These are phyloP conservation scores for Pelochelys cantorii DNA, from an alignment of 2,797 vertebrate species.

Conservation along the genomic window DNA sequence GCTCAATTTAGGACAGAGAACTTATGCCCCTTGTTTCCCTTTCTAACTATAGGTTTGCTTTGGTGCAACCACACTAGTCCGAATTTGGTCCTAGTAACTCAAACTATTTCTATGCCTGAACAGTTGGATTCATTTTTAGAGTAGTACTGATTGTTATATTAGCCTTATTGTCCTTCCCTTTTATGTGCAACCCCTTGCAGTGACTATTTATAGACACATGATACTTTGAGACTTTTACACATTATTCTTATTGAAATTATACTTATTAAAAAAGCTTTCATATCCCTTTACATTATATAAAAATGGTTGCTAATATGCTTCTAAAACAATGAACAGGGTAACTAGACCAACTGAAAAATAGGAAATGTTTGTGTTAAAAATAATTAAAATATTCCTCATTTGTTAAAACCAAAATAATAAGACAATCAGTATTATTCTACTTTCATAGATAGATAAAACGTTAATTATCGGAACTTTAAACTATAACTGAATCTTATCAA, in stretches of 20 bases:
- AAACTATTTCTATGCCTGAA: background rate
- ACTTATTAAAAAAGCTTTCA: background rate
- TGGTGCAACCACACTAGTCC: accelerated
- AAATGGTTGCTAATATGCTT: background rate
- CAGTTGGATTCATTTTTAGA: background rate
- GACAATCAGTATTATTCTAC: slow-evolving; percentile 1
- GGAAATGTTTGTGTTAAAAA: slow-evolving; percentile 1
- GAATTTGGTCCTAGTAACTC: background rate
- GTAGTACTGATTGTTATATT: background rate
- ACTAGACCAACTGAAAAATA: background rate
- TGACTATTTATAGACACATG: background rate
- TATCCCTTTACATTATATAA: background rate
- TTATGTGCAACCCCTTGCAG: background rate
- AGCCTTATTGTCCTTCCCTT: background rate
- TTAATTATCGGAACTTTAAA: slow-evolving; percentile 56
- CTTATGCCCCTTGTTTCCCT: accelerated
- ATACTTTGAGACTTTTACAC: background rate
- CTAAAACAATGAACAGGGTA: slow-evolving; percentile 4
- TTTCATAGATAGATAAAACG: slow-evolving; percentile 25
- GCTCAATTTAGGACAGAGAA: background rate
- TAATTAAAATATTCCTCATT: slow-evolving; percentile 47
- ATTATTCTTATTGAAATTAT: background rate
- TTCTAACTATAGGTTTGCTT: background rate
- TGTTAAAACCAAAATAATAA: slow-evolving; percentile 10
- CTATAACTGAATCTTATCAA: slow-evolving; percentile 37